Evolutionary conservation across 2,888 invertebrate species (phyloP).

Genomic region (Caradrina clavipalpis): DNA sequence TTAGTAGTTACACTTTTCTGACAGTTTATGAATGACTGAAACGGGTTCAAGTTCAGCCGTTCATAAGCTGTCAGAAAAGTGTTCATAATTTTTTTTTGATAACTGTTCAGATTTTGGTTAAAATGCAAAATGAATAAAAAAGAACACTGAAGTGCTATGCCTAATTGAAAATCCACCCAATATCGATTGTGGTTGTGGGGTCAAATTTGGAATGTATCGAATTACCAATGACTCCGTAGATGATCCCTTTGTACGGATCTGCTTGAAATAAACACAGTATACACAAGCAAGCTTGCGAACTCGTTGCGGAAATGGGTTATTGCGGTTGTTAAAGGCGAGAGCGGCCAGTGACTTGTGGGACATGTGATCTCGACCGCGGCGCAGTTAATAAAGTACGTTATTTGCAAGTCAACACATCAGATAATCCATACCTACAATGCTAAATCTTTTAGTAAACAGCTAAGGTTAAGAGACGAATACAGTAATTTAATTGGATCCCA

Average conservation of each 20-base stretch:
- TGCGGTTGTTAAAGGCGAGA: constrained; percentile 40
- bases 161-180: no score
- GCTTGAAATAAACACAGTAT: constrained; percentile 7
- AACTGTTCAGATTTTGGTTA: no score
- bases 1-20: no score
- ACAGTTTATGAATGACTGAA: no score
- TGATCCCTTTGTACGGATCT: constrained; percentile 1
- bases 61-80: no score
- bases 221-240: background rate
- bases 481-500: background rate
- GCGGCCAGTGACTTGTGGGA: constrained; percentile 38
- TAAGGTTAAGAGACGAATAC: background rate
- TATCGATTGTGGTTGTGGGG: no score
- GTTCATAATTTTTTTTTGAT: no score
- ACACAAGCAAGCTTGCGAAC: constrained; percentile 10
- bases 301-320: constrained; percentile 48
- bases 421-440: background rate
- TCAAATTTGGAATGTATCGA: background rate
- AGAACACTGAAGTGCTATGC: no score
- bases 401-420: background rate
- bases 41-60: no score
- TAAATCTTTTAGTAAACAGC: background rate
- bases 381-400: constrained; percentile 3
- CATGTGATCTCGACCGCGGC: constrained; percentile 24
- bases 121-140: no score